A percentile compares a stretch with the other conserved stretches of the same genome.
phyloP scores from a whole-genome alignment of 2,113 vertebrate species.

The Alouatta palliata region DNA sequence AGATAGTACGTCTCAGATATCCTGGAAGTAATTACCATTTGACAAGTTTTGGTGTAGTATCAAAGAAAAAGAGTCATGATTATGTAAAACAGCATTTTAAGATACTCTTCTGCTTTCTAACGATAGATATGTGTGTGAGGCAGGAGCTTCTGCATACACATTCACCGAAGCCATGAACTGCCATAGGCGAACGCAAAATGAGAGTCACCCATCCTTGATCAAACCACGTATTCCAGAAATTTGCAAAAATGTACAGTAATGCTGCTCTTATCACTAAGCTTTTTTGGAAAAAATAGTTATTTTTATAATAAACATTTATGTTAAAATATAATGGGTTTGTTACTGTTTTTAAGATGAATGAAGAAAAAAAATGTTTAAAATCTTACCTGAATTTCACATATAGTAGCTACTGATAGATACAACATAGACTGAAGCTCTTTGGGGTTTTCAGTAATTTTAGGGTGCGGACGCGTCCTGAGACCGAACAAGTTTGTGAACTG shows the following conservation, averaged over 20 bases:
- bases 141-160: rapidly evolving
- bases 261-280: not conserved
- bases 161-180: rapidly evolving
- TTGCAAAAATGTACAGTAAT: not conserved
- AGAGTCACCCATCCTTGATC: not conserved
- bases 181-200: not conserved
- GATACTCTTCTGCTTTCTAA: not conserved
- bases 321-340: not conserved
- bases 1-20: rapidly evolving
- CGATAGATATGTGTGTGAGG: not conserved
- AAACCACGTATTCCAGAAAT: not conserved
- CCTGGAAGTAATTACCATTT: rapidly evolving
- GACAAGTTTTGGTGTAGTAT: too few relatives aligned
- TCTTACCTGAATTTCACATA: not conserved
- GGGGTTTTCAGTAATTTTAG: not conserved
- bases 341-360: not conserved
- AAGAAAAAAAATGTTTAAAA: not conserved
- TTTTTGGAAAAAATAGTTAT: not conserved
- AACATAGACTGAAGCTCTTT: not conserved
- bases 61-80: not conserved
- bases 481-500: not conserved
- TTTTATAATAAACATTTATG: not conserved
- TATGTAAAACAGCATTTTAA: not conserved
- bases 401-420: not conserved
- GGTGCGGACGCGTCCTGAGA: not conserved